phyloP scores from a whole-genome alignment of 2,888 invertebrate genomes.

The Xanthia icteritia region DNA sequence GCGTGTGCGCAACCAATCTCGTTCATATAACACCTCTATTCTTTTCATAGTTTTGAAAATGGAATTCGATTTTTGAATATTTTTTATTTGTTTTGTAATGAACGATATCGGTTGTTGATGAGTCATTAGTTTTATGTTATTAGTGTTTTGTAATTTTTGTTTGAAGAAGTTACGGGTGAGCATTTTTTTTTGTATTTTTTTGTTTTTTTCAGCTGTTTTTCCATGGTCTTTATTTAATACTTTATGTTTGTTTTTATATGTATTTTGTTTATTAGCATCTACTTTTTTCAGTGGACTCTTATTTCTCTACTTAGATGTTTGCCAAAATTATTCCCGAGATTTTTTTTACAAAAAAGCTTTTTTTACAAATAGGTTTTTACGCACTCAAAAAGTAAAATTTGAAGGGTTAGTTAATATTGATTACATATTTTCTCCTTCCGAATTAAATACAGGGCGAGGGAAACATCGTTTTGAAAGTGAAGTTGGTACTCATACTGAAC shows the following conservation, averaged over 20 bases:
- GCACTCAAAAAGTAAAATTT: neutral
- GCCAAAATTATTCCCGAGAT: neutral
- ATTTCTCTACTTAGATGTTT: neutral
- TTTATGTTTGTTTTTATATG: neutral
- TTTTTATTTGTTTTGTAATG: constrained; percentile 23
- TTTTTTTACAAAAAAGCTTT: neutral
- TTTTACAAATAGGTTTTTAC: neutral
- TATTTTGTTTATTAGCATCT: neutral
- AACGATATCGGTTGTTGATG: constrained; percentile 43
- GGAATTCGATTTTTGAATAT: neutral
- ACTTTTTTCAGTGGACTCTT: neutral
- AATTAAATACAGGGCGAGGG: too few relatives aligned
- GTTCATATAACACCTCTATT: constrained; percentile 41
- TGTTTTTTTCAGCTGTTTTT: neutral
- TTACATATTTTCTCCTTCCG: neutral
- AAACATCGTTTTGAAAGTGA: neutral
- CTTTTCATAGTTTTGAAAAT: constrained; percentile 41
- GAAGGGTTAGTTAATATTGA: neutral
- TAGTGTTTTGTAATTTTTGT: constrained; percentile 35
- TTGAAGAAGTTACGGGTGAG: constrained; percentile 36
- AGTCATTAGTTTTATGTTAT: constrained; percentile 48
- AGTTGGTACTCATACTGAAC: neutral
- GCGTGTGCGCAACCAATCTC: constrained; percentile 64
- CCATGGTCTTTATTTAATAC: neutral
- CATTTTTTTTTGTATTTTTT: neutral